phyloP scores from a whole-genome alignment of 2,888 invertebrate species.

The Congeria kusceri region DNA sequence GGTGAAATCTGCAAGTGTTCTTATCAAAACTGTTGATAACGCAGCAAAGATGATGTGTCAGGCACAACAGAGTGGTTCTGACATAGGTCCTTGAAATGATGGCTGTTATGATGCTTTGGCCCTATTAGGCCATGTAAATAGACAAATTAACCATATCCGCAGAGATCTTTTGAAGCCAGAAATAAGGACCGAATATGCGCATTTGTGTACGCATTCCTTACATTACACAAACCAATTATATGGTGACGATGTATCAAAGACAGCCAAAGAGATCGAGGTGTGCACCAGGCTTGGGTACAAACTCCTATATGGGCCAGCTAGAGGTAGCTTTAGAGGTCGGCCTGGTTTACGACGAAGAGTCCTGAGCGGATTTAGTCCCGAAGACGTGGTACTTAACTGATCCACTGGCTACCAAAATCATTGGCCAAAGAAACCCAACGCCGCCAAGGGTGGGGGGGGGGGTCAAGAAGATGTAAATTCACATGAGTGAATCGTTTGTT shows the following conservation, averaged over 20 bases:
- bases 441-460: slow-evolving; percentile 5
- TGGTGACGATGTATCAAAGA: slow-evolving; percentile 48
- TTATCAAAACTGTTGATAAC: slow-evolving; percentile 17
- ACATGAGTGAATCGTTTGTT: slow-evolving; percentile 8
- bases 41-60: slow-evolving; percentile 3
- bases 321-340: slow-evolving; percentile 10
- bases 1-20: slow-evolving; percentile 15
- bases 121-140: slow-evolving; percentile 31
- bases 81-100: slow-evolving; percentile 15
- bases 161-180: slow-evolving; percentile 42
- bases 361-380: background rate
- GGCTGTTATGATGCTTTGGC: slow-evolving; percentile 24
- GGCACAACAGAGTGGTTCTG: background rate
- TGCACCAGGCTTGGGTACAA: slow-evolving; percentile 38
- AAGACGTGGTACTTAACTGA: slow-evolving; percentile 1
- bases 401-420: background rate
- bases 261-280: slow-evolving; percentile 50
- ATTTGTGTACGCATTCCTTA: slow-evolving; percentile 36
- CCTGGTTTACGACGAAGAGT: background rate
- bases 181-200: slow-evolving; percentile 36
- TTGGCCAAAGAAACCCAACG: slow-evolving; percentile 19
- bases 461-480: slow-evolving; percentile 14
- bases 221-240: slow-evolving; percentile 37
- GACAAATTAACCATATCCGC: slow-evolving; percentile 20
- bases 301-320: slow-evolving; percentile 17